Evolutionary conservation across 1,140 invertebrate species (phyloP), one percentile per base, ranked within the genome.

Genomic region (Drosophila sturtevanti): DNA sequence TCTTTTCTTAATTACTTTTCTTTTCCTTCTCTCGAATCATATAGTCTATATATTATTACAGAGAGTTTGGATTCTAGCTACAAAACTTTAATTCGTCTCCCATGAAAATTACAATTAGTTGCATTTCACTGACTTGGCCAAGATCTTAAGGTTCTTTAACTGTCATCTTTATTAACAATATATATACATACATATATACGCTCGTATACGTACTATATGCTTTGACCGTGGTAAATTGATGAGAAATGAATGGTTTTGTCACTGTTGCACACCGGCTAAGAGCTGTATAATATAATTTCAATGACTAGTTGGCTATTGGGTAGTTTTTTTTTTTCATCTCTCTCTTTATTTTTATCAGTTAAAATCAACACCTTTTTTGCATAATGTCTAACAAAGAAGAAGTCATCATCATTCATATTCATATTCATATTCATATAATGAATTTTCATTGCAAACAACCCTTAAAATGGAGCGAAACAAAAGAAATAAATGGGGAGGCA

Each of bases 331-430:
- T 22, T 31, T 31, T 10, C 10, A 1, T 5, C 1, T 35, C 18
- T 5, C 1, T 35, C 18, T 59, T 59, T 4, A n/a, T 9, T 14
- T 72, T 75, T 81, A 81, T 81, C 79, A 37, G 38, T 27, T 11
- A n/a, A 61, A 56, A 72, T 81, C 82, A 85, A 78, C 82, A 68
- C 78, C 67, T 44, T 44, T 82, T 63, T 18, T 76, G 55, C 44
- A 63, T 64, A 59, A 22, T 64, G 54, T 10, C 59, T 41, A 58
- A 64, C 72, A 63, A 55, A 56, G 56, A 52, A 38, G 63, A 61
- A 66, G 66, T 51, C 69, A 69, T 70, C 80, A 89, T 87, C 82
- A 75, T 56, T 87, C 82, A 89, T 87, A 84, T 77, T 78, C 64
- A 69, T 79, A 48, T 54, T 63, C 55, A 73, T 73, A 66, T 76